Conservation (phyloP, 2,888 invertebrate species). For the Pemphredon lugubris region DNA sequence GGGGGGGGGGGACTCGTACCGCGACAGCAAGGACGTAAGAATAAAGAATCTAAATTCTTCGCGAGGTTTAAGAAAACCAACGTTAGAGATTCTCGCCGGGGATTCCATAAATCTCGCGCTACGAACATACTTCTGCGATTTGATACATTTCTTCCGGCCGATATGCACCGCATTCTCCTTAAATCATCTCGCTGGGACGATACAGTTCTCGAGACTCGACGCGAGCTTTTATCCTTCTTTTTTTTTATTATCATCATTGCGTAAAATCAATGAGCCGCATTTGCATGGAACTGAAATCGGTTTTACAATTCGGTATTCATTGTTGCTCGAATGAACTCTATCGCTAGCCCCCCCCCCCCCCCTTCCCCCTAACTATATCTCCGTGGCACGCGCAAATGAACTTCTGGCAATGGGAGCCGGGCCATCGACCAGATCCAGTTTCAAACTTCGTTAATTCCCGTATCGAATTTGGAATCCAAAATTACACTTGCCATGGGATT, state of each 20-base stretch:
- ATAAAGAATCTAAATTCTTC: constrained; percentile 35
- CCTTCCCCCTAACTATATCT: too few species aligned
- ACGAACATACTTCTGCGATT: constrained; percentile 31
- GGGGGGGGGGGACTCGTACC: neutral
- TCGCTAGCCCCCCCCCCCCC: too few species aligned
- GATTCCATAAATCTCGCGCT: constrained; percentile 35
- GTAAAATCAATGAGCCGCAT: too few species aligned
- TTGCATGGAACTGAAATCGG: too few species aligned
- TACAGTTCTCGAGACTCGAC: neutral
- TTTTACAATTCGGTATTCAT: too few species aligned
- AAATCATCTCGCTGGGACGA: constrained; percentile 51
- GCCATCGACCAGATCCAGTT: neutral
- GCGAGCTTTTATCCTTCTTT: too few species aligned
- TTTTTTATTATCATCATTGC: too few species aligned
- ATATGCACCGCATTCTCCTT: constrained; percentile 46
- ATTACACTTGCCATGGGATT: constrained; percentile 9
- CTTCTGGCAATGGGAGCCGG: neutral
- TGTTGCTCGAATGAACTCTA: too few species aligned
- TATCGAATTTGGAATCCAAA: constrained; percentile 12
- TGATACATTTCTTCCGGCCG: constrained; percentile 53
- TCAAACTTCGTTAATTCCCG: constrained; percentile 32
- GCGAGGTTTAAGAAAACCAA: constrained; percentile 38
- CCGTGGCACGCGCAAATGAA: too few species aligned
- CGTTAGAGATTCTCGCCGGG: constrained; percentile 30
- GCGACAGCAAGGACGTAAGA: constrained; percentile 1